Evolutionary conservation across 2,797 vertebrate species (phyloP).

Genomic region (Pristis pectinata): DNA sequence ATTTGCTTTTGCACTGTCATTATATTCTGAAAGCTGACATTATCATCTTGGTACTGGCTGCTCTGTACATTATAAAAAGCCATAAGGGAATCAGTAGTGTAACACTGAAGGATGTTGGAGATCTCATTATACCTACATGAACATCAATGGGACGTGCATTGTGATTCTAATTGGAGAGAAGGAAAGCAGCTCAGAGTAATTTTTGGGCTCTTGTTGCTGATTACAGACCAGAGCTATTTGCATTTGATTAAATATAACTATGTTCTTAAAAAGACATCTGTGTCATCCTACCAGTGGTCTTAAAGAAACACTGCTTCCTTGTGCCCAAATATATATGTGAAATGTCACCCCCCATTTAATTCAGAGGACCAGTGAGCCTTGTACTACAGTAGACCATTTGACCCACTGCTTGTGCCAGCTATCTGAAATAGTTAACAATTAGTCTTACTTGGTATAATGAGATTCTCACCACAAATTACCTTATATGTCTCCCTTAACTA

Average conservation of each 20-base stretch:
- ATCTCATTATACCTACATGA: slow-evolving; percentile 18
- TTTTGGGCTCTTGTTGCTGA: background rate
- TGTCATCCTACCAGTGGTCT: background rate
- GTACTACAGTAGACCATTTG: background rate
- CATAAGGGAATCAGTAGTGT: background rate
- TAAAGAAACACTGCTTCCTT: background rate
- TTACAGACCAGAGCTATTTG: background rate
- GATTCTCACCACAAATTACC: too few relatives aligned
- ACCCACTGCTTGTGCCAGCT: background rate
- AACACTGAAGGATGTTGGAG: background rate
- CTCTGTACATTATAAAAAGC: background rate
- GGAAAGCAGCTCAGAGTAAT: background rate
- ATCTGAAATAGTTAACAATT: background rate
- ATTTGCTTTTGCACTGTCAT: slow-evolving; percentile 9
- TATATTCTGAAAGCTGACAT: slow-evolving; percentile 2
- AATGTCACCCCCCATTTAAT: background rate
- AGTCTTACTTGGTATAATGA: background rate
- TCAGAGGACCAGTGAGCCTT: background rate
- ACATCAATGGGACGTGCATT: background rate
- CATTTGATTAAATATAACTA: background rate
- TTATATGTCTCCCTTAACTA: background rate
- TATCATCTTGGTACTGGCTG: background rate
- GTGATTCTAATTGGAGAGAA: background rate
- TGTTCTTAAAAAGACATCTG: background rate
- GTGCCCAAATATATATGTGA: background rate